These are phyloP conservation scores for Scarus forsteni DNA, from an alignment of 2,797 vertebrate species.

Conservation along the genomic window DNA sequence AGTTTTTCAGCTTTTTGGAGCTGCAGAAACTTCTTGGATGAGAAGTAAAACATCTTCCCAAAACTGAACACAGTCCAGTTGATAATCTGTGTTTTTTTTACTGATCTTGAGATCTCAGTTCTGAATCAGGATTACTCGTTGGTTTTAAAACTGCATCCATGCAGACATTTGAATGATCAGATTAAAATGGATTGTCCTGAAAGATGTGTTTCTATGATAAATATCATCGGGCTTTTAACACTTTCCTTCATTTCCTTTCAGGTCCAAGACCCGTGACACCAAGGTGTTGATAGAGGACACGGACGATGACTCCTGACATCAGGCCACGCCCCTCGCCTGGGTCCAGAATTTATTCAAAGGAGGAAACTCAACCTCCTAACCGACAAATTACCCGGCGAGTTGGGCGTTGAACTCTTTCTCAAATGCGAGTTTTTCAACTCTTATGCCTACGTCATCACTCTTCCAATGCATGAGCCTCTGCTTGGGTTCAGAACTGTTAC, in stretches of 20 bases:
- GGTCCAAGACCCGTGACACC: constrained; percentile 95
- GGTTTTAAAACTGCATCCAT: too few relatives aligned
- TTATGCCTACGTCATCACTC: constrained; percentile 18
- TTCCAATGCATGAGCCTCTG: constrained; percentile 31
- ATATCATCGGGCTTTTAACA: not conserved
- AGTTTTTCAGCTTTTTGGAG: too few relatives aligned
- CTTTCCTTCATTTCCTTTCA: constrained; percentile 55
- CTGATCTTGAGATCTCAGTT: too few relatives aligned
- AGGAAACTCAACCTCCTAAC: constrained; percentile 78
- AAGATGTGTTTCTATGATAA: too few relatives aligned
- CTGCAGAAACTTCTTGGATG: too few relatives aligned
- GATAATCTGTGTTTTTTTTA: too few relatives aligned
- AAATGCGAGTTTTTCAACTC: constrained; percentile 39
- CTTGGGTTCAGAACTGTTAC: constrained; percentile 29
- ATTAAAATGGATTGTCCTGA: too few relatives aligned
- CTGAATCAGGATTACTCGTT: too few relatives aligned
- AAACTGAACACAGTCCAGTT: too few relatives aligned
- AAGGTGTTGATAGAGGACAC: constrained; percentile 98
- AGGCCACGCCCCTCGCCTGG: constrained; percentile 85
- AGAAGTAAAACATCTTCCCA: too few relatives aligned
- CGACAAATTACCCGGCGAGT: constrained; percentile 67
- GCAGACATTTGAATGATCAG: too few relatives aligned
- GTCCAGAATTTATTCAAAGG: constrained; percentile 82
- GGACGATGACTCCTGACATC: constrained; percentile 95
- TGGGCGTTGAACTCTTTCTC: constrained; percentile 58